Percentiles rank a stretch among this genome's conserved stretches.
phyloP scores from a whole-genome alignment of 37 sponge, comb jelly and placozoan genomes.

The Beroe ovata region DNA sequence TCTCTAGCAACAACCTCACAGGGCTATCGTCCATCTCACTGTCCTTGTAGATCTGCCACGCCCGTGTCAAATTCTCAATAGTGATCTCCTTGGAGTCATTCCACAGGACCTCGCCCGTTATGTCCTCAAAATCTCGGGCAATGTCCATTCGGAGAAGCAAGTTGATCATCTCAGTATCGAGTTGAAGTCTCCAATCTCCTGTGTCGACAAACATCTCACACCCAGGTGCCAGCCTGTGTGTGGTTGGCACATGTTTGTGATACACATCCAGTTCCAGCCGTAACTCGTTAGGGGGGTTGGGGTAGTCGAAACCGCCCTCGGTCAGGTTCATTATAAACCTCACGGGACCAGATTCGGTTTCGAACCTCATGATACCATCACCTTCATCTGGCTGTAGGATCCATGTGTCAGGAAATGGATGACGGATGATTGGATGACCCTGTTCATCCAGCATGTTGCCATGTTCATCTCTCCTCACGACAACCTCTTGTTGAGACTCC shows the following conservation, averaged over 20 bases:
- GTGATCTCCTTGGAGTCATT: constrained; percentile 28
- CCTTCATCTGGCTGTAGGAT: constrained; percentile 38
- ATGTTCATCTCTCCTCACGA: not conserved
- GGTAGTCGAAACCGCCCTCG: constrained; percentile 27
- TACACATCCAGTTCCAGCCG: constrained; percentile 38
- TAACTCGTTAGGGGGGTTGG: constrained; percentile 39
- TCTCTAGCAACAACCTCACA: not conserved
- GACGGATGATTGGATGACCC: constrained; percentile 45
- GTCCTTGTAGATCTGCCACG: constrained; percentile 15
- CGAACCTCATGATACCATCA: constrained; percentile 42
- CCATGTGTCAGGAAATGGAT: constrained; percentile 53
- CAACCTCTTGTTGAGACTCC: not conserved
- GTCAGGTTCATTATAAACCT: constrained; percentile 38
- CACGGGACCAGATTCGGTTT: constrained; percentile 39
- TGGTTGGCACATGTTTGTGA: constrained; percentile 37
- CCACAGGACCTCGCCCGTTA: constrained; percentile 34
- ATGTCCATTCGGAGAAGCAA: constrained; percentile 58
- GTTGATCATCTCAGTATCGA: constrained; percentile 14
- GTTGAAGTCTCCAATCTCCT: constrained; percentile 36
- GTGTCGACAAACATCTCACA: constrained; percentile 60
- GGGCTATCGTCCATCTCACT: constrained; percentile 38
- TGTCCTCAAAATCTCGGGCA: constrained; percentile 6
- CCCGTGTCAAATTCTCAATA: constrained; percentile 31
- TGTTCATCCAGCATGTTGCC: constrained; percentile 29
- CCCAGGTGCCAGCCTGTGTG: constrained; percentile 23